A percentile compares a stretch with the other conserved stretches of the same genome.
phyloP scores from a whole-genome alignment of 2,113 vertebrate genomes.

The Oncorhynchus keta region DNA sequence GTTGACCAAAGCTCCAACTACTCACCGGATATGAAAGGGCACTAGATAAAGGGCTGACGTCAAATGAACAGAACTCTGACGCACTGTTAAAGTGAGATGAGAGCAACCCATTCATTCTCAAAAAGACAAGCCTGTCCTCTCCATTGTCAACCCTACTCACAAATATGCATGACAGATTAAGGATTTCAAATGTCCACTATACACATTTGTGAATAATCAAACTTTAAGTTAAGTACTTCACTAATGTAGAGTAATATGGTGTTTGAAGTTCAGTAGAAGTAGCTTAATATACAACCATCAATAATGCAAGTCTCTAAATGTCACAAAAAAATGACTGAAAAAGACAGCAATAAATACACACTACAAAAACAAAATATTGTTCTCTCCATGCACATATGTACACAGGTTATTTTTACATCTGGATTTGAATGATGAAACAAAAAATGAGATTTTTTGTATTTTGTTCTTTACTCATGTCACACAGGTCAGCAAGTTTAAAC shows the following conservation, averaged over 20 bases:
- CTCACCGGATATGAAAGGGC: not conserved
- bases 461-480: conserved; percentile 54
- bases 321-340: not conserved
- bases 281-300: not conserved
- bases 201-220: not conserved
- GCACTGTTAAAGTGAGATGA: not conserved
- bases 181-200: not conserved
- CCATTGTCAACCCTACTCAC: not conserved
- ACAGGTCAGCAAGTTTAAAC: conserved; percentile 43
- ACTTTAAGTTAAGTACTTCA: not conserved
- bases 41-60: not conserved
- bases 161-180: not conserved
- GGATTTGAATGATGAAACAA: too few relatives aligned
- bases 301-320: not conserved
- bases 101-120: not conserved
- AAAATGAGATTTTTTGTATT: not conserved
- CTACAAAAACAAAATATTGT: not conserved
- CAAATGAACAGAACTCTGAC: not conserved
- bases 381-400: not conserved
- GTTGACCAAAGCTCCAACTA: not conserved
- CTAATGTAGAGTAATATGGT: not conserved
- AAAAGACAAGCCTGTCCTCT: not conserved
- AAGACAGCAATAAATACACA: not conserved
- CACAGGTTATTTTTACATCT: not conserved
- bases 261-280: not conserved